Evolutionary conservation across 2,797 vertebrate genomes (phyloP), one percentile per base, ranked within the genome.

Genomic region (Myotis daubentonii): DNA sequence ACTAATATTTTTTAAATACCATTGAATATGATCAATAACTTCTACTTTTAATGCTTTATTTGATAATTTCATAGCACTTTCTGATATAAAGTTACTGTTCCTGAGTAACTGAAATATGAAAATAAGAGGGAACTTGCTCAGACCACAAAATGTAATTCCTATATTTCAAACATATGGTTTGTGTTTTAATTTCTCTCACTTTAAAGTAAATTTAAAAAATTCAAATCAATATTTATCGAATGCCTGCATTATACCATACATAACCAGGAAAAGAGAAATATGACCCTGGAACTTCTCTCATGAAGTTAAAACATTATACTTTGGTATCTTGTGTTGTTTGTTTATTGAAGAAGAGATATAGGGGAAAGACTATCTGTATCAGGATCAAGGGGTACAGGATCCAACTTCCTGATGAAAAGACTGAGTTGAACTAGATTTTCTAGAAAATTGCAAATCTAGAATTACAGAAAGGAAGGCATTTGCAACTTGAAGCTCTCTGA

Each of bases 1-100:
- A 8, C 38, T 92, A 89, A 87, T 55, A 76, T 28, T 89, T 89
- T 95, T 22, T 93, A 97, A 97, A 87, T 89, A 12, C 65, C 38
- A 8, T 11, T 71, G 51, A 87, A 62, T 10, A 76, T 78, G 60
- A 79, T 84, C 36, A 93, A 94, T 68, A 51, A 72, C 28, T 75
- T 86, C 15, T 86, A 79, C 25, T 87, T 88, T 51, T 84, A 76
- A 33, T 62, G 15, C 7, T 90, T 75, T 19, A 49, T 0, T 38
- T 41, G 12, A 16, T 88, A 36, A 71, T 55, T 89, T 66, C 22
- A 78, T 65, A 84, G 23, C 19, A 79, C 15, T 66, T 88, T 51
- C 19, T 38, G 17, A 20, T 87, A 65, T 30, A 68, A 83, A 74
- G 66, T 75, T n/a, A 13, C 6, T 62, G 62, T 91, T 95, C 53